Evolutionary conservation across 2,797 vertebrate genomes (phyloP).

Genomic region (Naso thynnoides): DNA sequence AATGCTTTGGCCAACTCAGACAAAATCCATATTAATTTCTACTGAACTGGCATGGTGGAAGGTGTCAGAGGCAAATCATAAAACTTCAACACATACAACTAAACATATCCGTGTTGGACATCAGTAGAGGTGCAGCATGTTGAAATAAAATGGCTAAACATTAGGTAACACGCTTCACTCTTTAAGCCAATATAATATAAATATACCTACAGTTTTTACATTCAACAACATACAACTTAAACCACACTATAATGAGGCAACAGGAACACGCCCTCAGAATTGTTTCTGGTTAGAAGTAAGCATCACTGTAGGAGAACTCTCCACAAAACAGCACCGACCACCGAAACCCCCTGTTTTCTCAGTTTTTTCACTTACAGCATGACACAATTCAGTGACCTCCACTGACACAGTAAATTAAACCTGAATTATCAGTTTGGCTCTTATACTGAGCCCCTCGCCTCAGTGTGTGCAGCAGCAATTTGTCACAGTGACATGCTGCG

Average conservation of each 20-base stretch:
- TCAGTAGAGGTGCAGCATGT: neutral
- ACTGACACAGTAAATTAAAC: constrained; percentile 69
- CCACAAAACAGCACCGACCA: constrained; percentile 19
- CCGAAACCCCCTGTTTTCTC: constrained; percentile 25
- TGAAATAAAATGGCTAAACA: neutral
- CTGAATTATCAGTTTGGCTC: constrained; percentile 71
- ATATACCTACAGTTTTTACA: neutral
- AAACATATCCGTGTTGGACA: neutral
- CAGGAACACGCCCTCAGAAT: constrained; percentile 19
- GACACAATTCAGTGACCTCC: constrained; percentile 64
- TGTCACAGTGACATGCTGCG: constrained; percentile 56
- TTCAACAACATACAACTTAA: neutral
- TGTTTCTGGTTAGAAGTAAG: constrained; percentile 32
- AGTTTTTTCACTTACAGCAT: constrained; percentile 54
- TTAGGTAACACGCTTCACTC: no score
- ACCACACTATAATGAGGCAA: constrained; percentile 3
- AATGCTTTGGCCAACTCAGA: constrained; percentile 1
- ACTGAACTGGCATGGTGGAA: no score
- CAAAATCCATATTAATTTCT: neutral
- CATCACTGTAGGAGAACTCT: constrained; percentile 38
- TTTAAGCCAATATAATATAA: neutral
- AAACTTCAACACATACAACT: constrained; percentile 2
- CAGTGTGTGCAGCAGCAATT: constrained; percentile 54
- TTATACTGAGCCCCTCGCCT: constrained; percentile 42
- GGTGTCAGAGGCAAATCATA: neutral